Evolutionary conservation across 2,113 vertebrate species (phyloP).

Genomic region (Strix uralensis): DNA sequence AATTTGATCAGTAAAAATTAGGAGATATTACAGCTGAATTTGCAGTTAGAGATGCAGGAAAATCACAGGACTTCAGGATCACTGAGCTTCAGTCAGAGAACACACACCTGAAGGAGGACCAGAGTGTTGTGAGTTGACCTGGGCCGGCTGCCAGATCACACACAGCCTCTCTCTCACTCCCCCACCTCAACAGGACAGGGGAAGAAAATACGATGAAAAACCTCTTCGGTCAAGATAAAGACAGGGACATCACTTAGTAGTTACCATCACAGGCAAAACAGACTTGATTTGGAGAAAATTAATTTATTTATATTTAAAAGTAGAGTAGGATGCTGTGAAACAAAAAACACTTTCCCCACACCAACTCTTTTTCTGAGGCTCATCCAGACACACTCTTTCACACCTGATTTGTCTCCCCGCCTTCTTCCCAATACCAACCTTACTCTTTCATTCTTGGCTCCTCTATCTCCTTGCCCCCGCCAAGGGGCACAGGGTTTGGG

Average conservation of each 20-base stretch:
- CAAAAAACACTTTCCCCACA: neutral
- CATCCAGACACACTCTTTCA: neutral
- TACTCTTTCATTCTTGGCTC: neutral
- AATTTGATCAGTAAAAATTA: conserved; percentile 74
- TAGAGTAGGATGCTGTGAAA: neutral
- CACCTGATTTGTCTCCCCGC: neutral
- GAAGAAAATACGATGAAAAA: neutral
- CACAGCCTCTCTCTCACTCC: neutral
- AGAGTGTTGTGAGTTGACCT: neutral
- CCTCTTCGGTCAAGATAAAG: neutral
- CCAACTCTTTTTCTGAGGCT: neutral
- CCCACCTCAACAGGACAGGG: neutral
- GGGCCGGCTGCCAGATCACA: neutral
- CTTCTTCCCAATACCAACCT: neutral
- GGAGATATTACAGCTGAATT: conserved; percentile 73
- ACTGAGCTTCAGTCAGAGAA: conserved; percentile 68
- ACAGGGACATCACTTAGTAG: neutral
- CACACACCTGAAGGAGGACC: conserved; percentile 27
- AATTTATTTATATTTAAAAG: neutral
- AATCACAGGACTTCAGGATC: conserved; percentile 41
- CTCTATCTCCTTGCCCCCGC: neutral
- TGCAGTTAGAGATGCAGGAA: conserved; percentile 72
- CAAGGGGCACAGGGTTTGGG: neutral
- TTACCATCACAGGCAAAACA: neutral
- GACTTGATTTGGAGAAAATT: neutral